A percentile compares a stretch with the other conserved stretches of the same genome.
Conservation (phyloP, 2,888 invertebrate species). For the Thereva unica region DNA sequence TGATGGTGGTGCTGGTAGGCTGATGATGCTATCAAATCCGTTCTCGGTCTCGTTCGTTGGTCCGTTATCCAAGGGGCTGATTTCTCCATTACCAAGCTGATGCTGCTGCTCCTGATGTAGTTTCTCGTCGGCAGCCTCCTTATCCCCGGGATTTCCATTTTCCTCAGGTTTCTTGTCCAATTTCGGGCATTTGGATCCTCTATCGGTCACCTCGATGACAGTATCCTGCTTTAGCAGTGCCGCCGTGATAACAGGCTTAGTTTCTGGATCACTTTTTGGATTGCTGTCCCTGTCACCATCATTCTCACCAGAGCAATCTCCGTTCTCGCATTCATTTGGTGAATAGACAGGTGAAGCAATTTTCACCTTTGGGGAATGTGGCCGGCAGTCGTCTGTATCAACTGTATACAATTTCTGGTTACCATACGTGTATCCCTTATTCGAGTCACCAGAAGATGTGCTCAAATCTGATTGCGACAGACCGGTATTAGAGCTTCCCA, state of each 20-base stretch:
- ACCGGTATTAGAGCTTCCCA: slow-evolving; percentile 71
- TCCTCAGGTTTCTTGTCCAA: slow-evolving; percentile 53
- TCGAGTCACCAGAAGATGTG: slow-evolving; percentile 71
- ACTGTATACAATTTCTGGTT: slow-evolving; percentile 78
- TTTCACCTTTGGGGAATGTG: slow-evolving; percentile 51
- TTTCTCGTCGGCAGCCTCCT: slow-evolving; percentile 50
- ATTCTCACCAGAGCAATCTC: slow-evolving; percentile 48
- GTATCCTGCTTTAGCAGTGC: slow-evolving; percentile 70
- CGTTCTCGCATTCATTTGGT: slow-evolving; percentile 10
- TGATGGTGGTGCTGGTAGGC: slow-evolving; percentile 56
- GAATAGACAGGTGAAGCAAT: neutral
- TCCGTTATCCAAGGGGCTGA: slow-evolving; percentile 26
- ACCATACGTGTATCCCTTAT: slow-evolving; percentile 77
- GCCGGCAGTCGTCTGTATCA: slow-evolving; percentile 65
- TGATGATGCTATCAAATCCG: slow-evolving; percentile 56
- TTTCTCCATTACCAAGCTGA: slow-evolving; percentile 59
- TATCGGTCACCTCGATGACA: slow-evolving; percentile 52
- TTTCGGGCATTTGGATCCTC: slow-evolving; percentile 55
- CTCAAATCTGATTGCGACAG: slow-evolving; percentile 81
- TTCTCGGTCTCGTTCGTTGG: slow-evolving; percentile 45
- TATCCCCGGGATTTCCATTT: slow-evolving; percentile 12
- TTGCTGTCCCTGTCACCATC: slow-evolving; percentile 57
- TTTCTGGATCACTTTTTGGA: slow-evolving; percentile 54
- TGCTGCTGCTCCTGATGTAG: slow-evolving; percentile 58
- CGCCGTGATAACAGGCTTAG: slow-evolving; percentile 71